Evolutionary conservation across 1,140 invertebrate genomes (phyloP), one percentile per base, ranked within the genome.

Genomic region (Aporrectodea caliginosa): DNA sequence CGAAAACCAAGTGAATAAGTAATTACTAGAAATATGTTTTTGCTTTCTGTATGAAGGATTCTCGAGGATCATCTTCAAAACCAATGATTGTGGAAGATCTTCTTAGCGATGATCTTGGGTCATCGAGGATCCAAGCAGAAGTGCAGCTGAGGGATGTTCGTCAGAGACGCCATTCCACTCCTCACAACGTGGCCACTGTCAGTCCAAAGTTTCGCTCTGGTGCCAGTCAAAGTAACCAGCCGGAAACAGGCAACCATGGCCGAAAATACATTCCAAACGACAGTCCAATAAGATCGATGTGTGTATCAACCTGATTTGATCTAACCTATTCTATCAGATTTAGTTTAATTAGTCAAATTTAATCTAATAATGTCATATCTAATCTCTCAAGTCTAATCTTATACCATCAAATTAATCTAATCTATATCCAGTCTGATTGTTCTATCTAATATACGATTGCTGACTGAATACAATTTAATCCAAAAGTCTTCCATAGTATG

Each of bases 261-360:
- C n/a, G 27, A 16, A 76, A 35, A 32, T n/a, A 30, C n/a, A 76
- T 76, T 43, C 79, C 77, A 14, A 16, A 69, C 29, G 80, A 75
- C 27, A 83, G 81, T 34, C 82, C 83, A 34, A 84, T 84, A 30
- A 82, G 82, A 73, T 80, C 82, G 32, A 83, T 84, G 83, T 84
- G 78, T 69, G 80, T 78, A 14, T 72, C 14, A 68, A 68, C n/a
- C n/a, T 68, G 14, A 16, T 16, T 30, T 14, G 69, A 6, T 71
- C 32, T 16, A 31, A 30, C 32, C 27, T n/a, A 14, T 1, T 0
- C n/a, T 31, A 75, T 75, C 34, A 75, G 0, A 1, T 33, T 35
- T 35, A 43, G 1, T 76, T 2, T 43, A 35, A 35, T 6, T 76
- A 76, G 29, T 43, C 35, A 29, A 32, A 1, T 35, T n/a, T 35